phyloP scores from a whole-genome alignment of 2,113 vertebrate species.

The Rhineura floridana region DNA sequence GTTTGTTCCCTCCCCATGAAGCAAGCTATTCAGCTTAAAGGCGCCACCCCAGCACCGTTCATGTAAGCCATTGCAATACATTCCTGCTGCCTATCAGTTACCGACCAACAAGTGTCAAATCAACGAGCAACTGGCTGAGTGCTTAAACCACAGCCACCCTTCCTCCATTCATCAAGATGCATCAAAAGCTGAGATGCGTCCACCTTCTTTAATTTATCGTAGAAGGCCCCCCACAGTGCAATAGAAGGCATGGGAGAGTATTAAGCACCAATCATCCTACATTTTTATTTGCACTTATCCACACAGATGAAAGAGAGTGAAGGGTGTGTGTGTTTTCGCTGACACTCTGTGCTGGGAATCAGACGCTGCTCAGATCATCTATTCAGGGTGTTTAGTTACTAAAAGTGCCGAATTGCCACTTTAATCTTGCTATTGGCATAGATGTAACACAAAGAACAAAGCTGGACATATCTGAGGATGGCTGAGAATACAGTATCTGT shows the following conservation, averaged over 20 bases:
- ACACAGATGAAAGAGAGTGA: conserved; percentile 42
- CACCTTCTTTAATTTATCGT: background rate
- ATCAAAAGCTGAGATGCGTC: background rate
- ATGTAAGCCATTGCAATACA: background rate
- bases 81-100: background rate
- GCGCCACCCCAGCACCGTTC: no score
- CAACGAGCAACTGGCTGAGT: background rate
- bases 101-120: background rate
- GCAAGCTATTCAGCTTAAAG: background rate
- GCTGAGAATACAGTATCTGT: background rate
- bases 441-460: conserved; percentile 27
- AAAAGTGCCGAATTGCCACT: conserved; percentile 65
- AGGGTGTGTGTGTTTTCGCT: no score
- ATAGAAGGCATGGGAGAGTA: conserved; percentile 33
- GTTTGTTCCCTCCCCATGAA: no score
- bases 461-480: background rate
- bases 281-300: conserved; percentile 62
- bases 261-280: conserved; percentile 61
- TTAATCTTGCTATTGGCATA: conserved; percentile 57
- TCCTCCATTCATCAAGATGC: background rate
- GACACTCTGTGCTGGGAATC: conserved; percentile 60
- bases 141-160: background rate
- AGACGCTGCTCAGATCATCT: conserved; percentile 67
- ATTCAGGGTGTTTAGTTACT: conserved; percentile 63
- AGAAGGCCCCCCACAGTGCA: background rate